Evolutionary conservation across 2,113 vertebrate genomes (phyloP), one percentile per base, ranked within the genome.

Genomic region (Macrotus californicus): DNA sequence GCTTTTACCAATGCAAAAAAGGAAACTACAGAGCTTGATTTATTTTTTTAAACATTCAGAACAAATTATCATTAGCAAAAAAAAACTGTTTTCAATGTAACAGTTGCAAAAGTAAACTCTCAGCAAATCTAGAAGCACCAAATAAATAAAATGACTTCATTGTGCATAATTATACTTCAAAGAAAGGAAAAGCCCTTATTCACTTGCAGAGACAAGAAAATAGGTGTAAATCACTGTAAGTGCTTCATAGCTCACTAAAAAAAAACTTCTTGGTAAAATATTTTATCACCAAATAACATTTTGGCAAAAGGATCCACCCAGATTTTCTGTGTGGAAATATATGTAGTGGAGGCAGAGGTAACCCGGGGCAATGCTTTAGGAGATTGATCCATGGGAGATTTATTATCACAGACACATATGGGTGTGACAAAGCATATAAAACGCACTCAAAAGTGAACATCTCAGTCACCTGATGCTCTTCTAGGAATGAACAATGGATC

Each of bases 261-360:
- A 97, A 97, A 97, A 97, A 96, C 80, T 85, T 96, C 81, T 95
- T 96, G 93, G 92, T 96, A 97, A 98, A 97, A 73, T 72, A 92
- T 89, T 97, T 95, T 80, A 91, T 96, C 95, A 77, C 61, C 77
- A 56, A 84, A 91, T 75, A 85, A 89, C 87, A 84, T 73, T 72
- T 95, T 66, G 41, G 79, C 75, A 96, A 97, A 94, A 52, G 24
- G 95, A 82, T 80, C 70, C 96, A 80, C 16, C n/a, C 72, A 81
- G 54, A 85, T 95, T 97, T 97, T 61, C 83, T 80, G 22, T 39
- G 75, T 22, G 46, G 43, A 48, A 79, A 96, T 92, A 94, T 61
- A 29, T 72, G 41, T 72, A 43, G 66, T 36, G n/a, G 46, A 19
- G 26, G 41, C 83, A 95, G 75, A 90, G 29, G 79, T 0, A 0